Evolutionary conservation across 30 jellyfish, hydroid and myxozoan genomes (phyloP).

Genomic region (Catostylus mosaicus): DNA sequence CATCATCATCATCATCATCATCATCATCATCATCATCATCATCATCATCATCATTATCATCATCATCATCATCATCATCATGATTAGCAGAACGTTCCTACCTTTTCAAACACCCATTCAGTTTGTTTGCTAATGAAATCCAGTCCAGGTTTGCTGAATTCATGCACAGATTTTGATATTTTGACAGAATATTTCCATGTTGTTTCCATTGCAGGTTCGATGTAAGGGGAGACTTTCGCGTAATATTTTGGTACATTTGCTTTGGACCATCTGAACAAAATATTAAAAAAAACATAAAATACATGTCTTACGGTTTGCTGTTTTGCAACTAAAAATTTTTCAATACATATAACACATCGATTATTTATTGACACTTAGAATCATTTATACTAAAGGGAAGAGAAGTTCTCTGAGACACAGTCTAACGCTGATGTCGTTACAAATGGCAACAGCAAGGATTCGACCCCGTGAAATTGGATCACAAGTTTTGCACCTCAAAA

Average conservation of each 20-base stretch:
- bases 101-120: conserved; percentile 73
- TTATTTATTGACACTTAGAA: too few species aligned
- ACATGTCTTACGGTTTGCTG: too few species aligned
- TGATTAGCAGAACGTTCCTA: neutral
- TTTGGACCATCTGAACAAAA: neutral
- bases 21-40: neutral
- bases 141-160: conserved; percentile 69
- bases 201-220: conserved; percentile 79
- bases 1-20: neutral
- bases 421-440: neutral
- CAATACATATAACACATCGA: neutral
- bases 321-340: too few species aligned
- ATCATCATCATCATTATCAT: neutral
- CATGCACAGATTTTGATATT: conserved; percentile 33
- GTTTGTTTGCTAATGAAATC: conserved; percentile 31
- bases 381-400: neutral
- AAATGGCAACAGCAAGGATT: neutral
- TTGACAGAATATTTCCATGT: conserved; percentile 38
- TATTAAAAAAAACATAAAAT: too few species aligned
- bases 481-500: too few species aligned
- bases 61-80: neutral
- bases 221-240: conserved; percentile 64
- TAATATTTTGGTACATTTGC: conserved; percentile 11
- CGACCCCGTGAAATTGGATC: too few species aligned
- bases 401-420: neutral